Conservation (phyloP, 2,113 vertebrate species). For the Sylvietta virens region DNA sequence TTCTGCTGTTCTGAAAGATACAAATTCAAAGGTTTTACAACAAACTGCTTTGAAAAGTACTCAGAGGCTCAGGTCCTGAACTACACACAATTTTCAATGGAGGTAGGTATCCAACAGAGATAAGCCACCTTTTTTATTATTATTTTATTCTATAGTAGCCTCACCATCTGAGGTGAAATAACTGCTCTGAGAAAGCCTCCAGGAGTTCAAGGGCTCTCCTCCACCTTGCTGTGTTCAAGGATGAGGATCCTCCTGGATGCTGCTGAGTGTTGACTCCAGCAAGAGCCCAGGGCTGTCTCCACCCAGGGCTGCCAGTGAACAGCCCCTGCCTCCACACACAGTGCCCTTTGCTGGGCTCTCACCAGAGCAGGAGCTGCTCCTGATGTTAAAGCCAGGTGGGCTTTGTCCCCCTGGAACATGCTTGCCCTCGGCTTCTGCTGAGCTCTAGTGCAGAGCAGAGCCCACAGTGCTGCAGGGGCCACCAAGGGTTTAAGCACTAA, state of each 20-base stretch:
- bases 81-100: not conserved
- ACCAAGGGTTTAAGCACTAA: not conserved
- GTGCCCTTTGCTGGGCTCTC: rapidly evolving
- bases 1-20: not conserved
- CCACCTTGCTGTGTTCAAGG: not conserved
- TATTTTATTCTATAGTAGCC: not conserved
- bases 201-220: not conserved
- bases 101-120: not conserved
- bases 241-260: not conserved
- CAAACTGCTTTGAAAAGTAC: not conserved
- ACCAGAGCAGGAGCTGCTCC: not conserved
- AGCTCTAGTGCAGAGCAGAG: not conserved
- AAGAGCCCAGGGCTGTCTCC: not conserved
- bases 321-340: not conserved
- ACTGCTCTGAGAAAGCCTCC: not conserved
- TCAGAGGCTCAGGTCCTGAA: not conserved
- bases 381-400: not conserved
- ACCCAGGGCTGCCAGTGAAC: rapidly evolving
- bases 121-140: not conserved
- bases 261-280: not conserved
- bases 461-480: not conserved
- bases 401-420: not conserved
- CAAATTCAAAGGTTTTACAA: not conserved
- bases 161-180: not conserved
- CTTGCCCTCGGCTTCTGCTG: not conserved